Conservation (phyloP, 2,113 vertebrate genomes). For the Aegithalos caudatus region DNA sequence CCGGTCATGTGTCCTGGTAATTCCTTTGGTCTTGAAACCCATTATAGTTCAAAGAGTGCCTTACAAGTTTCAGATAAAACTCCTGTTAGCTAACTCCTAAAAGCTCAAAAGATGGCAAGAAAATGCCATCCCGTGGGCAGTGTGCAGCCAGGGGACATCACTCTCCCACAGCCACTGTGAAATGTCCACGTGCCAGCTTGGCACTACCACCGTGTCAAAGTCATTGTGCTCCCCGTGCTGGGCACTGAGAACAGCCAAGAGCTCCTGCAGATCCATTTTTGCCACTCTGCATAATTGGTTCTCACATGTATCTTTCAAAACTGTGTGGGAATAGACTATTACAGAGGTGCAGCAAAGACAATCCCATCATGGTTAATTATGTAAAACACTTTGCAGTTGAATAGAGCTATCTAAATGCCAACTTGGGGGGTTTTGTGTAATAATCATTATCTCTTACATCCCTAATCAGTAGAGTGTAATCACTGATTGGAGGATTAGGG, state of each 20-base stretch:
- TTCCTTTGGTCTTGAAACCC: background rate
- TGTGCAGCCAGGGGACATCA: background rate
- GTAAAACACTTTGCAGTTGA: slow-evolving; percentile 19
- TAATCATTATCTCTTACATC: slow-evolving; percentile 27
- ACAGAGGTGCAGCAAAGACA: background rate
- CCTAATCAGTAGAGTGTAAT: slow-evolving; percentile 9
- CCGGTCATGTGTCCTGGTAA: background rate
- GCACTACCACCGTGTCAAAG: background rate
- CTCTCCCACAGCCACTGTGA: background rate
- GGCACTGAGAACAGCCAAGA: background rate
- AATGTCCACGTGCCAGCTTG: background rate
- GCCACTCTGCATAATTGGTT: background rate
- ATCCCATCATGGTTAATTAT: slow-evolving; percentile 45
- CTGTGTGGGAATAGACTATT: background rate
- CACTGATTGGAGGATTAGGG: slow-evolving; percentile 1
- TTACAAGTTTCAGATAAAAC: background rate
- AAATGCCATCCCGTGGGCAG: background rate
- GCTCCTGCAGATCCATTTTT: background rate
- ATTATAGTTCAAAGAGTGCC: background rate
- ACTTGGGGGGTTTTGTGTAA: background rate
- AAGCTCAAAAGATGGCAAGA: background rate
- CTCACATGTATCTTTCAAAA: background rate
- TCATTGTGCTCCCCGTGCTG: background rate
- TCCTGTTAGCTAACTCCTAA: background rate
- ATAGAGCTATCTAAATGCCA: slow-evolving; percentile 1